Base-by-base conservation (phyloP, 1,140 invertebrate genomes). In the Gonatopus flavifemur region DNA sequence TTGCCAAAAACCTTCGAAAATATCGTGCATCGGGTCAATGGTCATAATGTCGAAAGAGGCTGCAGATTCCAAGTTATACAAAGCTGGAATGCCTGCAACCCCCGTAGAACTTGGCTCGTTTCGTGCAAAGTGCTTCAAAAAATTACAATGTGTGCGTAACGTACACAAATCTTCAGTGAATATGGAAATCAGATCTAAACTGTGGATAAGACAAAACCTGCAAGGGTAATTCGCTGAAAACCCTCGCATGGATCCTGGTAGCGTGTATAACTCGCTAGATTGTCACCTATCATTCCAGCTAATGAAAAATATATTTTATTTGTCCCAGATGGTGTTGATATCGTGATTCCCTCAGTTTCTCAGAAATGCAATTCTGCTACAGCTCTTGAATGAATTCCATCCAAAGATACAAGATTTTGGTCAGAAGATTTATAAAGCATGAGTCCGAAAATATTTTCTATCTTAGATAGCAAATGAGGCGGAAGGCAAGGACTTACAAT, bases 401-500 rank as follows among this genome's bases (percentile, higher is more conserved):
- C 15, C 9, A 58, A 39, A 24, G 48, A 9, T 42, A 54, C 45
- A 20, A 43, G 24, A 37, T 54, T 22, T 37, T 45, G 13, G 32
- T 58, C 51, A 20, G 25, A 31, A 6, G 33, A 40, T 48, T 55
- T 59, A 25, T 52, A 59, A 18, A 52, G 49, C 9, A 31, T 32
- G 9, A 40, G 21, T 18, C 47, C 19, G 36, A 55, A 59, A 30
- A 56, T 56, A 41, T 59, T 59, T 43, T 49, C 55, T 20, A 33
- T 39, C 50, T 56, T 55, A 2, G 49, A 56, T 21, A 37, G 33
- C 37, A 59, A 39, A 18, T 39, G 15, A 10, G 32, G 36, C 13
- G 57, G 57, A 30, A 52, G 40, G 20, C 48, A 54, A 24, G 56
- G 47, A 25, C 53, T 22, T 24, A 53, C 44, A 25, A 57, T 45